Evolutionary conservation across 2,113 vertebrate genomes (phyloP).

Genomic region (Tychaedon coryphoeus): DNA sequence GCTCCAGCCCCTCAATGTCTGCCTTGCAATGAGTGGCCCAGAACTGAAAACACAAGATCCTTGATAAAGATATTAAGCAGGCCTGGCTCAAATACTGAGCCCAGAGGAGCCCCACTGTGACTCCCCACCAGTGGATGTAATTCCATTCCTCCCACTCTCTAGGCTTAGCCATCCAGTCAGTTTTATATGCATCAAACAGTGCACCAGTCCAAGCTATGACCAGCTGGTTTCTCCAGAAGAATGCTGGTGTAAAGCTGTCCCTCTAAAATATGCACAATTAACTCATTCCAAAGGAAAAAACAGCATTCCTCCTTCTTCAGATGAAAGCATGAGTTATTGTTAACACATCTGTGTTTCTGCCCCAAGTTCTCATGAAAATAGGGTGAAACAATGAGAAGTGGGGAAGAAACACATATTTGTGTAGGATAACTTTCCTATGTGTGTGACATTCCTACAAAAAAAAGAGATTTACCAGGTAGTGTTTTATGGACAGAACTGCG

Average conservation of each 20-base stretch:
- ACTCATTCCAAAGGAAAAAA: not conserved
- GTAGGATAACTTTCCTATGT: not conserved
- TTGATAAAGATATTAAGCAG: not conserved
- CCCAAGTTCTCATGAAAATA: not conserved
- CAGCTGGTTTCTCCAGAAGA: not conserved
- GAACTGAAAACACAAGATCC: not conserved
- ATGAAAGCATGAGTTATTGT: not conserved
- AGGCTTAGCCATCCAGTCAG: too few species aligned
- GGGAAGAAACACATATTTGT: not conserved
- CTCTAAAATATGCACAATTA: not conserved
- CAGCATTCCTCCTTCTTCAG: not conserved
- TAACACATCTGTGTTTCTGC: not conserved
- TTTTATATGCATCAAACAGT: fast-evolving
- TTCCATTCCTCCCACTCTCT: not conserved
- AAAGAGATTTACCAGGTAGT: not conserved
- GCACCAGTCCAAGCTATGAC: not conserved
- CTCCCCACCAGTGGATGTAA: not conserved
- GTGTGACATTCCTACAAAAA: not conserved
- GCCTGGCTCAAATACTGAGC: too few species aligned
- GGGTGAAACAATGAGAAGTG: not conserved
- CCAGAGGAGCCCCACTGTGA: not conserved
- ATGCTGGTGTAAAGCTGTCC: not conserved
- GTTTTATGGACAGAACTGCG: not conserved
- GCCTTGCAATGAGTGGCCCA: not conserved
- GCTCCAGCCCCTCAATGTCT: fast-evolving